These are phyloP conservation scores for Trogon melanurus DNA, from an alignment of 2,113 vertebrate species.

Conservation along the genomic window DNA sequence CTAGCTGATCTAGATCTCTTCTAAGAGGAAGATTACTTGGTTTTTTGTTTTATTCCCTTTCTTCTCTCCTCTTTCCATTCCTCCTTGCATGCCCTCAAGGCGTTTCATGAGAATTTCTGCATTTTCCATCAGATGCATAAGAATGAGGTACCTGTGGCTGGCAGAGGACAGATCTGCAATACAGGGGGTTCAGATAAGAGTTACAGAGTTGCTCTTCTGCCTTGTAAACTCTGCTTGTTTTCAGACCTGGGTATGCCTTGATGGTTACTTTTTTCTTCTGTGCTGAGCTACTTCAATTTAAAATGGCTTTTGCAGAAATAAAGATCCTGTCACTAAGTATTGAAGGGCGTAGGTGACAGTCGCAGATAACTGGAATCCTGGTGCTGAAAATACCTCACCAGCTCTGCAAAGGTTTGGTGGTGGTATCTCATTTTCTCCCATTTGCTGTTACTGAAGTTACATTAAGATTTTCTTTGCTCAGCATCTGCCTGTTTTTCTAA, in stretches of 20 bases:
- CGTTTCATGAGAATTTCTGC: constrained; percentile 80
- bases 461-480: background rate
- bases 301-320: background rate
- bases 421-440: background rate
- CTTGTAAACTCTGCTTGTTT: background rate
- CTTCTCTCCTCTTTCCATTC: constrained; percentile 33
- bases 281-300: background rate
- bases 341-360: background rate
- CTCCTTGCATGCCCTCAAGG: constrained; percentile 69
- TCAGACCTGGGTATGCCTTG: background rate
- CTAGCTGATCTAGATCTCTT: background rate
- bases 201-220: background rate
- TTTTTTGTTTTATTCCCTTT: constrained; percentile 58
- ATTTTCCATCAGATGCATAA: constrained; percentile 80
- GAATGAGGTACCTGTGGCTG: constrained; percentile 75
- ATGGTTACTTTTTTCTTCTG: background rate
- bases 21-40: constrained; percentile 30
- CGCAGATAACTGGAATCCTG: background rate
- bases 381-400: background rate
- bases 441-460: background rate
- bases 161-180: background rate
- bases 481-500: background rate
- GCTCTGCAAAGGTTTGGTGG: background rate
- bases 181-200: constrained; percentile 63
- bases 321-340: background rate